Evolutionary conservation across 2,888 invertebrate genomes (phyloP).

Genomic region (Mactromeris polynyma): DNA sequence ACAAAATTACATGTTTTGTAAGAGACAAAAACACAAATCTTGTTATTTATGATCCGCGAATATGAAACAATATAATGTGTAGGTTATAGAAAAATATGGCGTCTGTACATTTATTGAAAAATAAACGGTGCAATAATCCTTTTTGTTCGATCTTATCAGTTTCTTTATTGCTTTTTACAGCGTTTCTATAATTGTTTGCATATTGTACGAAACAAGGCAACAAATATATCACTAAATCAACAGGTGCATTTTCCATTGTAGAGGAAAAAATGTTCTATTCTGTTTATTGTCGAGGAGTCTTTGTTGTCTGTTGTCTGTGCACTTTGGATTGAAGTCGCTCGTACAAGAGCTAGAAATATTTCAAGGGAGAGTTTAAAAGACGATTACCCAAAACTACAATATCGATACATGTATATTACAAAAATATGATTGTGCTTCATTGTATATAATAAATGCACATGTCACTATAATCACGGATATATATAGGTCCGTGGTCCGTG

Average conservation of each 20-base stretch:
- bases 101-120: not conserved
- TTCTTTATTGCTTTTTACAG: not conserved
- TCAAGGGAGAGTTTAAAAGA: no score
- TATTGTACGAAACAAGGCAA: not conserved
- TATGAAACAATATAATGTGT: not conserved
- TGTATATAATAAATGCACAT: no score
- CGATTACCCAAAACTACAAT: no score
- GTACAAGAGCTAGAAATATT: no score
- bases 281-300: no score
- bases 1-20: not conserved
- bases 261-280: no score
- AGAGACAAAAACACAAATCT: not conserved
- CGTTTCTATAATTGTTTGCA: not conserved
- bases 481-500: no score
- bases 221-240: not conserved
- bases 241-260: not conserved
- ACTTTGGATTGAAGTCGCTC: no score
- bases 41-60: not conserved
- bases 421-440: no score
- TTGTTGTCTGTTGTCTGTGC: no score
- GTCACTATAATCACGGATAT: no score
- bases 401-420: no score
- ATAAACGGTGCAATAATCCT: not conserved
- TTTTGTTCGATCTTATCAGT: not conserved
- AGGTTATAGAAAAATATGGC: not conserved